Conservation (phyloP, 2,888 invertebrate genomes). For the Lasioglossum villosulum region DNA sequence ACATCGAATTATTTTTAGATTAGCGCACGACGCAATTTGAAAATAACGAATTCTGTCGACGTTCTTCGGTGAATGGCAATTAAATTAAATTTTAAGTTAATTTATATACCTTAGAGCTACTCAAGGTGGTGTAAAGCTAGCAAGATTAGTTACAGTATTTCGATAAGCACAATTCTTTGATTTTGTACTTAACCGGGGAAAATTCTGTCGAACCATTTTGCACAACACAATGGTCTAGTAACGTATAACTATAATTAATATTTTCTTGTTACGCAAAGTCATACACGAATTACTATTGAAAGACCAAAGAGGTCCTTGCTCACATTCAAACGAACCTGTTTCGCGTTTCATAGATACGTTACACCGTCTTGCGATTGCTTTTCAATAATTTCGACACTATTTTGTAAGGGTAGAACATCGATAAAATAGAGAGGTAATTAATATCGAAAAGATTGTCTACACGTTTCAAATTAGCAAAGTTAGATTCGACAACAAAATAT, state of each 20-base stretch:
- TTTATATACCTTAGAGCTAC: conserved; percentile 37
- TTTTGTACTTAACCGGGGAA: conserved; percentile 68
- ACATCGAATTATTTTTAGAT: conserved; percentile 21
- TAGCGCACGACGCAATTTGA: not conserved
- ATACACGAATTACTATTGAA: conserved; percentile 24
- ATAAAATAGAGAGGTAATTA: conserved; percentile 40
- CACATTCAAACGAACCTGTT: conserved; percentile 18
- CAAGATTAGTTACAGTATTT: conserved; percentile 62
- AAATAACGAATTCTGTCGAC: conserved; percentile 28
- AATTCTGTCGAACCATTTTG: conserved; percentile 49
- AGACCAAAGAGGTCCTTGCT: conserved; percentile 32
- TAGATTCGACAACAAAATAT: not conserved
- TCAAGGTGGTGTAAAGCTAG: conserved; percentile 39
- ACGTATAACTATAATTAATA: conserved; percentile 21
- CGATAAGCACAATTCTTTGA: conserved; percentile 48
- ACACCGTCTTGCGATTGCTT: conserved; percentile 36
- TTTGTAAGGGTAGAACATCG: not conserved
- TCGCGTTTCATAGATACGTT: conserved; percentile 21
- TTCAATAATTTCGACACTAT: conserved; percentile 5
- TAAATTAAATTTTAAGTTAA: conserved; percentile 46
- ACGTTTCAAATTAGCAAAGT: conserved; percentile 23
- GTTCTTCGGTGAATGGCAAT: conserved; percentile 29
- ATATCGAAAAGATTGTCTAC: conserved; percentile 36
- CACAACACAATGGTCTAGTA: conserved; percentile 50
- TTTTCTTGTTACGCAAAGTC: conserved; percentile 43